Conservation (phyloP, 2,113 vertebrate genomes). For the Calypte anna region DNA sequence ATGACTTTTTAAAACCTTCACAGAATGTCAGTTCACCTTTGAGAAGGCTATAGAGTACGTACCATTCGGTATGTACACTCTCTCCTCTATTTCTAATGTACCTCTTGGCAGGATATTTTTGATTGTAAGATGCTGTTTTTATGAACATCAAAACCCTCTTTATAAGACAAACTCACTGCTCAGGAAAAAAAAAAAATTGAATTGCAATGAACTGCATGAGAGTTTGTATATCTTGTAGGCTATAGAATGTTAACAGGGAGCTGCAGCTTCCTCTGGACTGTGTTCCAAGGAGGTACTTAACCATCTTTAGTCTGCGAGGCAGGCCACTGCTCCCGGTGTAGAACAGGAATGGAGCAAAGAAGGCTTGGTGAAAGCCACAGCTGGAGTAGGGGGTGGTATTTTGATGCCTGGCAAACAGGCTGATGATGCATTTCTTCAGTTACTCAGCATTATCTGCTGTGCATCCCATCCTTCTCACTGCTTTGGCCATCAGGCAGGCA, state of each 20-base stretch:
- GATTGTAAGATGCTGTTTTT: slow-evolving; percentile 66
- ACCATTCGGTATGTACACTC: slow-evolving; percentile 72
- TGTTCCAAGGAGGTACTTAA: not conserved
- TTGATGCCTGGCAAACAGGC: fast-evolving
- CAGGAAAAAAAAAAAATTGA: slow-evolving; percentile 45
- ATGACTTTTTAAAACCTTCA: slow-evolving; percentile 77
- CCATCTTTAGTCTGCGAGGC: not conserved
- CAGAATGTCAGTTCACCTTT: slow-evolving; percentile 77
- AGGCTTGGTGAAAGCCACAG: not conserved
- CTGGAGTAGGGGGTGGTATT: fast-evolving
- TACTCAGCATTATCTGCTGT: not conserved
- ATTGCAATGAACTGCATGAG: slow-evolving; percentile 71
- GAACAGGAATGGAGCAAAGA: not conserved
- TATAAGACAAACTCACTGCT: slow-evolving; percentile 63
- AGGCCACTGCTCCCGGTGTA: not conserved
- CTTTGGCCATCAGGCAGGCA: not conserved
- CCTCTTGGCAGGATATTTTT: slow-evolving; percentile 73
- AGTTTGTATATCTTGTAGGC: slow-evolving; percentile 58
- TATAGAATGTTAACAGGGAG: slow-evolving; percentile 59
- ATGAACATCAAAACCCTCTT: slow-evolving; percentile 44
- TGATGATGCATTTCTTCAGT: not conserved
- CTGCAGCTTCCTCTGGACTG: not conserved
- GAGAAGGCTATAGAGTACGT: slow-evolving; percentile 75
- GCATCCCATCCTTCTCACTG: not conserved
- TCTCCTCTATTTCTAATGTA: slow-evolving; percentile 75